phyloP scores from a whole-genome alignment of 2,113 vertebrate species.

The Scomber japonicus region DNA sequence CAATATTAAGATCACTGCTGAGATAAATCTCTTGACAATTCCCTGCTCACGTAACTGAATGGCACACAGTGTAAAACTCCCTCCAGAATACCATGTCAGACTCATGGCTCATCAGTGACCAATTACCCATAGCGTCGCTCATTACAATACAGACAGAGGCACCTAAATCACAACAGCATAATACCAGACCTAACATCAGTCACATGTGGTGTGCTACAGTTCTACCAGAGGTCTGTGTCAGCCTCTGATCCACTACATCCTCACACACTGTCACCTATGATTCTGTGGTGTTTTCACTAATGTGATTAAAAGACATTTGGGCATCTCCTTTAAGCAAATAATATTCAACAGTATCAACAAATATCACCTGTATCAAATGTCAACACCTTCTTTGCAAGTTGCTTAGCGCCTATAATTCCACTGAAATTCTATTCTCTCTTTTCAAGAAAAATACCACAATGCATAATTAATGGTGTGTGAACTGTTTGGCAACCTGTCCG shows the following conservation, averaged over 20 bases:
- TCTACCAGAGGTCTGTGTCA: neutral
- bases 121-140: conserved; percentile 37
- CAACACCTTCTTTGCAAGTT: neutral
- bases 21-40: conserved; percentile 2
- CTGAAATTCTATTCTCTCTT: conserved; percentile 29
- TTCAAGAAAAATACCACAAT: conserved; percentile 73
- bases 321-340: conserved; percentile 8
- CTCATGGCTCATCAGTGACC: conserved; percentile 36
- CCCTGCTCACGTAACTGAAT: conserved; percentile 29
- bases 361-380: conserved; percentile 32
- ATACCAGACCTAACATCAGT: conserved; percentile 7
- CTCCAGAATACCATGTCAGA: conserved; percentile 28
- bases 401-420: conserved; percentile 13
- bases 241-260: neutral
- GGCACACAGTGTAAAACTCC: conserved; percentile 34
- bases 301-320: neutral
- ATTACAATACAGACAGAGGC: conserved; percentile 48
- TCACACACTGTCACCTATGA: neutral
- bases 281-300: neutral
- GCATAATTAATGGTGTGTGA: conserved; percentile 80
- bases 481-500: conserved; percentile 79
- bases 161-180: conserved; percentile 35
- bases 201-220: neutral
- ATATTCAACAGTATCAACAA: conserved; percentile 19
- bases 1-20: conserved; percentile 2